Evolutionary conservation across 2,797 vertebrate species (phyloP).

Genomic region (Galaxias olidus): DNA sequence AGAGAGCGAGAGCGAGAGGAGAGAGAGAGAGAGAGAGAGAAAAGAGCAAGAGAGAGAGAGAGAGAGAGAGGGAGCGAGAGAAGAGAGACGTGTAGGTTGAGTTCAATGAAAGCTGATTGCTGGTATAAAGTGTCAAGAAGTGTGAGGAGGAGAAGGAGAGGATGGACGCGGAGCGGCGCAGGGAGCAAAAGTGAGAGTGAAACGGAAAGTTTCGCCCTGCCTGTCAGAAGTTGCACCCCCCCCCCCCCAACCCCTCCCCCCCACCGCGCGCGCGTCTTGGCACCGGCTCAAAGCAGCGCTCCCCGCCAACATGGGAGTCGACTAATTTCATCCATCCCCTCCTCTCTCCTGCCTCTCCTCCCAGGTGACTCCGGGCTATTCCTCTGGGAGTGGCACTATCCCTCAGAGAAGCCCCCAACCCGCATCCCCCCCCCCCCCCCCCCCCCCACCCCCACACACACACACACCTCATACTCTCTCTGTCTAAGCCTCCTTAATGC

Average conservation of each 20-base stretch:
- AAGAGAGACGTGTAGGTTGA: neutral
- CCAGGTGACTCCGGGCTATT: constrained; percentile 68
- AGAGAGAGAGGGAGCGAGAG: neutral
- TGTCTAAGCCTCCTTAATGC: constrained; percentile 1
- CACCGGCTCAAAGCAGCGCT: neutral
- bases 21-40: neutral
- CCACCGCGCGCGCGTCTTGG: neutral
- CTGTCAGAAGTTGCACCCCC: too few relatives aligned
- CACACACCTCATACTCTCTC: constrained; percentile 16
- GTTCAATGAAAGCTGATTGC: neutral
- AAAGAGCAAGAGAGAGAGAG: neutral
- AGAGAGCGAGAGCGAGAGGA: neutral
- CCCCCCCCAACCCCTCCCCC: too few relatives aligned
- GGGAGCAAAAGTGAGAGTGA: too few relatives aligned
- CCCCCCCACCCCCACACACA: constrained; percentile 24
- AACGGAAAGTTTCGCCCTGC: too few relatives aligned
- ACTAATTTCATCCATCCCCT: neutral
- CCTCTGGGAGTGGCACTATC: constrained; percentile 65
- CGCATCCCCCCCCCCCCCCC: neutral
- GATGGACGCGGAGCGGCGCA: too few relatives aligned
- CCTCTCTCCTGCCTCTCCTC: constrained; percentile 16
- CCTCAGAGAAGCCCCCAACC: constrained; percentile 50
- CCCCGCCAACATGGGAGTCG: neutral
- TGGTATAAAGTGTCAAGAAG: too few relatives aligned
- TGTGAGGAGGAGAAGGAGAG: too few relatives aligned